Base-by-base conservation (phyloP, 1,140 invertebrate genomes). In the Solen grandis region DNA sequence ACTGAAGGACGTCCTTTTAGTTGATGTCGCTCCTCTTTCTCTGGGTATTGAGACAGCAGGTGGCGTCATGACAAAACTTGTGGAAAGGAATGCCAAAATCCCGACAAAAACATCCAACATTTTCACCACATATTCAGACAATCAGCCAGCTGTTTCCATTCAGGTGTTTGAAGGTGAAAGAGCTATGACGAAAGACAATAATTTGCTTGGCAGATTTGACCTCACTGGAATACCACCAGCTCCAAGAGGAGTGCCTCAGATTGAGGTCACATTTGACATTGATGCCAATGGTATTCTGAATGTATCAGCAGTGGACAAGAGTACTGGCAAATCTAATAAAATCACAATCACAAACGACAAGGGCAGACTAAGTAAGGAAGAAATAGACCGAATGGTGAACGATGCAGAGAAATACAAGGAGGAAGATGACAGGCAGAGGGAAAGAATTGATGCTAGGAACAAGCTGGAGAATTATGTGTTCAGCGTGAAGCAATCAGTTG, bases 151-250 rank as follows among this genome's bases (percentile, higher is more conserved):
- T 50, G 96, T 97, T 1, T 55, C n/a, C n/a, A n/a, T n/a, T n/a
- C n/a, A n/a, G n/a, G n/a, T n/a, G n/a, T n/a, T n/a, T n/a, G n/a
- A n/a, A 87, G 94, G 93, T 14, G 93, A 94, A 86, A 86, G 93
- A 27, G 92, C 94, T 19, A 94, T 94, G 93, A 94, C 93, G 41
- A 94, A 94, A 86, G 94, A 94, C 87, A 94, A 94, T 84, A 97
- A 98, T 90, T 92, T 97, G 1, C 94, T 98, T 57, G 97, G 97
- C 68, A 97, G 97, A 91, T 98, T 99, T 92, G 97, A 98, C 87
- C 94, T 99, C 19, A 96, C 95, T 75, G 97, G 97, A 55, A 98
- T 98, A 86, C 97, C 97, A 35, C n/a, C n/a, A n/a, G n/a, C n/a
- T n/a, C n/a, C n/a, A n/a, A n/a, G n/a, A n/a, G n/a, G n/a, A n/a